These are phyloP conservation scores for Rhinoraja longicauda DNA, from an alignment of 2,797 vertebrate genomes.

Conservation along the genomic window DNA sequence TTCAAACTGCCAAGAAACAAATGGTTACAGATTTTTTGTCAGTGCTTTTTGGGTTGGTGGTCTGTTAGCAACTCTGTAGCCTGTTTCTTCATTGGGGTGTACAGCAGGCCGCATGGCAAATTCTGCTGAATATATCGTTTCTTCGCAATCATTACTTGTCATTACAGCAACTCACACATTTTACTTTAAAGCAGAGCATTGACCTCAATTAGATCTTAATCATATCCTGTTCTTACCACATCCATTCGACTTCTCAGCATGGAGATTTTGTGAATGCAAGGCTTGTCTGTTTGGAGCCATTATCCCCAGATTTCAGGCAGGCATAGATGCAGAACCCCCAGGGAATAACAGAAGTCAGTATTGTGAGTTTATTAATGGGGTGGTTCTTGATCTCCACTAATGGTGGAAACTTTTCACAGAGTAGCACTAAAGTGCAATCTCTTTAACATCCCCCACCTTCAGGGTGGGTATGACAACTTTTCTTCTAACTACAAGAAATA, in stretches of 20 bases:
- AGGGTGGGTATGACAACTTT: not conserved
- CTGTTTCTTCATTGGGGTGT: not conserved
- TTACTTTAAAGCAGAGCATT: not conserved
- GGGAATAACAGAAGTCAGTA: not conserved
- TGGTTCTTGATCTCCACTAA: not conserved
- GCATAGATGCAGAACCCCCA: not conserved
- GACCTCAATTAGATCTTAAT: conserved; percentile 20
- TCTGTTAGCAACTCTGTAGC: not conserved
- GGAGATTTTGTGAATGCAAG: not conserved
- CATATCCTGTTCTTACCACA: conserved; percentile 14
- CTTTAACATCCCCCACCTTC: not conserved
- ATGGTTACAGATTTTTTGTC: not conserved
- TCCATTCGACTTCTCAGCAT: not conserved
- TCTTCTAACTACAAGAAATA: not conserved
- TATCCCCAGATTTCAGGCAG: conserved; percentile 21
- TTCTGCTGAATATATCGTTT: not conserved
- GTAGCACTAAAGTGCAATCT: not conserved
- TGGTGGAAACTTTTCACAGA: not conserved
- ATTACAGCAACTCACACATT: conserved; percentile 2
- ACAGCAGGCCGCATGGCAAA: not conserved
- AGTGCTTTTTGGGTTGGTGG: not conserved
- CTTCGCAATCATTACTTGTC: not conserved
- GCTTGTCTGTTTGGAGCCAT: not conserved
- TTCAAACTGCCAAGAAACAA: conserved; percentile 6
- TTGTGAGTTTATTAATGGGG: not conserved